Evolutionary conservation across 2,113 vertebrate species (phyloP), one percentile per base, ranked within the genome.

Genomic region (Lonchura striata): DNA sequence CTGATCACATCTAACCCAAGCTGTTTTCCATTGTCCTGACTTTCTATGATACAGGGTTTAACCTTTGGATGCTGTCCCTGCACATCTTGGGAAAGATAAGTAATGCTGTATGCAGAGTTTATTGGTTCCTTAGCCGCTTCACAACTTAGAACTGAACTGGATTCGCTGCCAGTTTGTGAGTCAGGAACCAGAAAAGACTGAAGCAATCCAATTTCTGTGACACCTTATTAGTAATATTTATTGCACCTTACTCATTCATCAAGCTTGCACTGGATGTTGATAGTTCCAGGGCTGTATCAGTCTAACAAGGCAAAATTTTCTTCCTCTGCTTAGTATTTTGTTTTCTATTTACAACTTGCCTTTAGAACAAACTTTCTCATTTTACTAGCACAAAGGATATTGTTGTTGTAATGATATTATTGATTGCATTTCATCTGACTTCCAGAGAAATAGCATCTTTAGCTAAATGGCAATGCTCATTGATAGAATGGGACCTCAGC

Each of bases 211-310:
- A 60, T 82, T 93, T 87, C 87, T 85, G 31, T 79, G 90, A 77
- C 70, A 61, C 41, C 6, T 41, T 82, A 93, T 95, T 88, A 90
- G 66, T 65, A 93, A 53, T 94, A 90, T 91, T 95, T 94, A 82
- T 88, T 85, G 70, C 75, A 46, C 50, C 70, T 90, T 92, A 79
- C 90, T 91, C 56, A 61, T 95, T 95, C 63, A 46, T 88, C 75
- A 88, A 21, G 39, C 63, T 85, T 49, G 31, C 14, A 7, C 21
- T 57, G 18, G 37, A 10, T 65, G 88, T 61, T 93, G 79, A 88
- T 65, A 65, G n/a, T 74, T 85, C n/a, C 53, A 54, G 70, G 70
- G 17, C 61, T 93, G 6, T 76, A 76, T 69, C 61, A 61, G 37
- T 76, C n/a, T 57, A 82, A 76, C 15, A 50, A 72, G 63, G 54